phyloP scores from a whole-genome alignment of 2,888 invertebrate species.

The Thecophora atra region DNA sequence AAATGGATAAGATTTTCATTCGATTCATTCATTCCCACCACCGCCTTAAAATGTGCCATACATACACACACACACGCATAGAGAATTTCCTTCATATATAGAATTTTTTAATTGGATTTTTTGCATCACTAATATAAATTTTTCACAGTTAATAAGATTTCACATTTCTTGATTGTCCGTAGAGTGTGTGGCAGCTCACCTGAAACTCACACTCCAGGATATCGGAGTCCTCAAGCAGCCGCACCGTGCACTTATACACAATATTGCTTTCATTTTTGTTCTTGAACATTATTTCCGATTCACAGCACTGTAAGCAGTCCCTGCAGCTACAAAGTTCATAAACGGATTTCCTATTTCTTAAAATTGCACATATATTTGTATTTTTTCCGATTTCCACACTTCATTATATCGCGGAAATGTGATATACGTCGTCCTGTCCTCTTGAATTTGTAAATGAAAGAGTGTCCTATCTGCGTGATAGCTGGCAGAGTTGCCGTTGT shows the following conservation, averaged over 20 bases:
- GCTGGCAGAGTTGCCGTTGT: no score
- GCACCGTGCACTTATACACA: constrained; percentile 87
- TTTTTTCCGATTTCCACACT: background rate
- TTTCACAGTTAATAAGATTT: no score
- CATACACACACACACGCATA: no score
- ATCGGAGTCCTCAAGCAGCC: constrained; percentile 89
- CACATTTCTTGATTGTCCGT: no score
- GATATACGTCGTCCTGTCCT: no score
- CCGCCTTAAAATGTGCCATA: background rate
- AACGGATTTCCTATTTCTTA: background rate
- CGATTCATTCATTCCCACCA: background rate
- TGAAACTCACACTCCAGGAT: constrained; percentile 93
- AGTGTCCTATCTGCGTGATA: no score
- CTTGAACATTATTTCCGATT: constrained; percentile 56
- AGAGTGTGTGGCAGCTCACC: constrained; percentile 70
- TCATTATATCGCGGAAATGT: constrained; percentile 9
- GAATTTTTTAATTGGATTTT: no score
- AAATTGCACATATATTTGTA: background rate
- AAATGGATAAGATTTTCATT: constrained; percentile 11
- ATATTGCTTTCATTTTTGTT: constrained; percentile 78
- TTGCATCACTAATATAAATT: no score
- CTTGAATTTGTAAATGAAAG: no score
- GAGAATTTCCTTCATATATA: no score
- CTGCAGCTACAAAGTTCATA: background rate
- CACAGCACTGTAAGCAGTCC: background rate